A percentile compares a stretch with the other conserved stretches of the same genome.
phyloP scores from a whole-genome alignment of 92 coral and sea anemone genomes.

The Zoanthus solanderi region DNA sequence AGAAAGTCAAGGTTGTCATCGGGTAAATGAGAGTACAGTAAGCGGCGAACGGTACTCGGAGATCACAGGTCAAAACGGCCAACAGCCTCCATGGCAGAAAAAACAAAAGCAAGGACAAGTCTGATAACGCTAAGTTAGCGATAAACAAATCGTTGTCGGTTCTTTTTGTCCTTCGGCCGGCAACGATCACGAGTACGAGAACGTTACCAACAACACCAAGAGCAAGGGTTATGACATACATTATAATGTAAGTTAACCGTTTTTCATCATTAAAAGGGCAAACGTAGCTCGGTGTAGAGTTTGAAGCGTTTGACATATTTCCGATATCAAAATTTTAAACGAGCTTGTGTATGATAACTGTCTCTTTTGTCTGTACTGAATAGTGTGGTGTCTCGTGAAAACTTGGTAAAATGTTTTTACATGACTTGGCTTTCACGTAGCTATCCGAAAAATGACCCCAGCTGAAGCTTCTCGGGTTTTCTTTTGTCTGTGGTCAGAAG shows the following conservation, averaged over 20 bases:
- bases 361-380: background rate
- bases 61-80: conserved; percentile 19
- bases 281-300: background rate
- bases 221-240: background rate
- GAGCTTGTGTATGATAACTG: background rate
- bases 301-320: background rate
- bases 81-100: conserved; percentile 10
- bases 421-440: background rate
- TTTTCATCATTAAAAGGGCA: conserved; percentile 1
- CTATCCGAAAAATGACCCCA: background rate
- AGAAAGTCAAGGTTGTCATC: conserved; percentile 28
- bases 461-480: background rate
- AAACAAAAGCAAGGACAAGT: conserved; percentile 7
- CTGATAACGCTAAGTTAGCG: conserved; percentile 29
- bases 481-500: background rate
- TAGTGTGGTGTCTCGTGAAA: background rate
- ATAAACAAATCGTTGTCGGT: conserved; percentile 33
- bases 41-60: conserved; percentile 8
- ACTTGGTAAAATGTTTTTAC: background rate
- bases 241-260: background rate
- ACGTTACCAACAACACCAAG: conserved; percentile 10
- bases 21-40: conserved; percentile 16
- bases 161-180: conserved; percentile 3
- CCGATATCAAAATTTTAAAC: no score
- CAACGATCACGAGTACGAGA: conserved; percentile 23